These are phyloP conservation scores for Ciconia boyciana DNA, from an alignment of 2,113 vertebrate species.

Conservation along the genomic window DNA sequence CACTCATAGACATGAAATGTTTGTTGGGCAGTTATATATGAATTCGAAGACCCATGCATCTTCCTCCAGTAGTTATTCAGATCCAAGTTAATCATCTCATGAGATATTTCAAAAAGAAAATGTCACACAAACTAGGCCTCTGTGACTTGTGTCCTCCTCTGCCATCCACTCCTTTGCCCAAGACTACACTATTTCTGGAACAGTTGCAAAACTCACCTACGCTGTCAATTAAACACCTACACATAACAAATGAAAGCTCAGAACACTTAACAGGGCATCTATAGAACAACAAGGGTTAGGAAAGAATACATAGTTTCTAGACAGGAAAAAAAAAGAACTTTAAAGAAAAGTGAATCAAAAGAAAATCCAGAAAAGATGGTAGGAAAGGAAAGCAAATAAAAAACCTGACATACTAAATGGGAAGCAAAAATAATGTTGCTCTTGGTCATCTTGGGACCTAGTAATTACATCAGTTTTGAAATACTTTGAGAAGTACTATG, in stretches of 20 bases:
- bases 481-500: not conserved
- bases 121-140: not conserved
- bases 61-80: not conserved
- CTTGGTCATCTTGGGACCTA: not conserved
- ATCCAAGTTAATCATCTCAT: not conserved
- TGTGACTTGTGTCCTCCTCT: not conserved
- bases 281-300: not conserved
- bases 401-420: not conserved
- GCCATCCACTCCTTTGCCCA: not conserved
- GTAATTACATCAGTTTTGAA: not conserved
- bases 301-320: not conserved
- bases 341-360: not conserved
- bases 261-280: not conserved
- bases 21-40: not conserved
- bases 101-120: not conserved
- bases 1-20: not conserved
- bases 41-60: not conserved
- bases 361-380: not conserved
- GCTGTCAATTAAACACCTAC: not conserved
- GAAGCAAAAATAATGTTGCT: not conserved
- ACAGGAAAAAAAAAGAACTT: not conserved
- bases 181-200: not conserved
- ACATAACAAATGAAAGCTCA: not conserved
- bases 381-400: not conserved
- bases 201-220: not conserved